A percentile compares a stretch with the other conserved stretches of the same genome.
phyloP scores from a whole-genome alignment of 2,113 vertebrate species.

The Saccopteryx bilineata region DNA sequence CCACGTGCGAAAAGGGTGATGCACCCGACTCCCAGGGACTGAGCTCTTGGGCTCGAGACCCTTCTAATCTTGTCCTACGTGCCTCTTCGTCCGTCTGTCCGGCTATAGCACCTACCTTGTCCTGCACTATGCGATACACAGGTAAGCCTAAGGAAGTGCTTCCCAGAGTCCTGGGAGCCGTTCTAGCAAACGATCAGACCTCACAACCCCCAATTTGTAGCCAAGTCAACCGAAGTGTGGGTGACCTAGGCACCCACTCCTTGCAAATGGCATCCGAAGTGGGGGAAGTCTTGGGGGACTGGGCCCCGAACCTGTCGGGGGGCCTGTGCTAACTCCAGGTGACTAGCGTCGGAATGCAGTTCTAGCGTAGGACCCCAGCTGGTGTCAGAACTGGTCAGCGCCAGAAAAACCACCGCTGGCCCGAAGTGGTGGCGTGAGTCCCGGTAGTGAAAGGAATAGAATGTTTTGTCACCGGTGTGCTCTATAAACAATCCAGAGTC shows the following conservation, averaged over 20 bases:
- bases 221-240: background rate
- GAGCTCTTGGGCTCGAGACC: background rate
- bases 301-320: background rate
- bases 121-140: background rate
- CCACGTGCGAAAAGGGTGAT: background rate
- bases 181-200: background rate
- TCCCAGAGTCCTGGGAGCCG: background rate
- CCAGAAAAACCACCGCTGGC: background rate
- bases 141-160: background rate
- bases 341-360: background rate
- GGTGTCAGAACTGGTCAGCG: background rate
- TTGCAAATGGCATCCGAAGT: background rate
- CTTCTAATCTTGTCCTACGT: rapidly evolving
- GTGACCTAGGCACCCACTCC: background rate
- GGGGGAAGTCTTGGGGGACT: too few relatives aligned
- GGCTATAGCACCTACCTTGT: background rate
- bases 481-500: background rate
- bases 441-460: background rate
- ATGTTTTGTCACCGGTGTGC: background rate
- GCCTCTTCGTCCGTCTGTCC: background rate
- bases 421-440: background rate
- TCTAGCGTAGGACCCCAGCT: background rate
- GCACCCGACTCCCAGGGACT: background rate
- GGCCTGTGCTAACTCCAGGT: background rate
- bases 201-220: background rate